Percentiles rank a stretch among this genome's conserved stretches.
These are phyloP conservation scores for Antrozous pallidus DNA, from an alignment of 2,797 vertebrate species.

Conservation along the genomic window DNA sequence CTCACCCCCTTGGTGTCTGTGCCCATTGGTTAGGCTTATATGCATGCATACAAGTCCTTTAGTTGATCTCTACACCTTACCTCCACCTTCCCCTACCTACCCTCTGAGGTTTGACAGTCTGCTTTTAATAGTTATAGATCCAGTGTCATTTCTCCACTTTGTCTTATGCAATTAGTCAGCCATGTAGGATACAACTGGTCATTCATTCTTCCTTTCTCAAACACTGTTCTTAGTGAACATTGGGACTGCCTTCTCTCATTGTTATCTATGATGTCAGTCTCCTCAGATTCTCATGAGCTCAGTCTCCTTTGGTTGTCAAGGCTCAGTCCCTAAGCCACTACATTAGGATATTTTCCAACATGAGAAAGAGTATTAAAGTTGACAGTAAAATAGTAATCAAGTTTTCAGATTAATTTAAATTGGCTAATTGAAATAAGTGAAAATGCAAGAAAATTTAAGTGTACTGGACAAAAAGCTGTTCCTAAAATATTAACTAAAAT, in stretches of 20 bases:
- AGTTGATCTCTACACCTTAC: too few relatives aligned
- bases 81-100: too few relatives aligned
- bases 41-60: too few relatives aligned
- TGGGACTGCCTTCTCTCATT: background rate
- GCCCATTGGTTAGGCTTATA: too few relatives aligned
- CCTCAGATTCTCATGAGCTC: background rate
- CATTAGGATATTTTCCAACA: background rate
- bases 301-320: background rate
- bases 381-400: too few relatives aligned
- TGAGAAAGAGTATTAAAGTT: too few relatives aligned
- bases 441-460: too few relatives aligned
- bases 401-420: too few relatives aligned
- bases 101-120: background rate
- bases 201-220: background rate
- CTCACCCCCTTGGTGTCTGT: too few relatives aligned
- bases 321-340: background rate
- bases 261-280: background rate
- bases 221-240: background rate
- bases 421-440: too few relatives aligned
- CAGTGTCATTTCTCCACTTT: background rate
- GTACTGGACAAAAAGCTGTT: too few relatives aligned
- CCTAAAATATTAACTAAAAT: too few relatives aligned
- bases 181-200: background rate
- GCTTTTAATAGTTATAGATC: background rate
- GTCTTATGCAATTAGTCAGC: background rate